Percentiles rank a stretch among this genome's conserved stretches.
phyloP scores from a whole-genome alignment of 2,113 vertebrate genomes.

The Gavia stellata region DNA sequence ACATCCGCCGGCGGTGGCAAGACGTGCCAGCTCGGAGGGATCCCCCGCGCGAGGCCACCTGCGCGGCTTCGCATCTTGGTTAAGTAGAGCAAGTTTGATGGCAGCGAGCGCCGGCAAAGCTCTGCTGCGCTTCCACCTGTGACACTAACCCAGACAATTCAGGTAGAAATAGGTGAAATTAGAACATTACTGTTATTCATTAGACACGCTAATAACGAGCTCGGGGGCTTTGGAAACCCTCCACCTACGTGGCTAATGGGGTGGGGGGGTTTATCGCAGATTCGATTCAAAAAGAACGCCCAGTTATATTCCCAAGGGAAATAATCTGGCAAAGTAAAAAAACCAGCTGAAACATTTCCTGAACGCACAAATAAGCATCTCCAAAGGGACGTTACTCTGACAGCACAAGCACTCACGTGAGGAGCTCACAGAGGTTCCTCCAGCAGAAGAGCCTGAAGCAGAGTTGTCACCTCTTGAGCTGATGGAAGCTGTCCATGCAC shows the following conservation, averaged over 20 bases:
- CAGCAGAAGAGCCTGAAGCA: neutral
- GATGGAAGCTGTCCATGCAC: neutral
- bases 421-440: neutral
- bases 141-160: neutral
- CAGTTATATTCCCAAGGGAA: neutral
- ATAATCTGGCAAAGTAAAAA: neutral
- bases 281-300: fast-evolving
- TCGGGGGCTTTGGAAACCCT: neutral
- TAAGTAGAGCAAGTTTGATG: neutral
- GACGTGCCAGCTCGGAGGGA: fast-evolving
- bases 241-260: fast-evolving
- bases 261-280: too few species aligned
- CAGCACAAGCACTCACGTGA: neutral
- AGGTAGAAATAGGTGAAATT: fast-evolving
- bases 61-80: neutral
- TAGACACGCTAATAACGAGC: fast-evolving
- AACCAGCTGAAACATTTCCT: neutral
- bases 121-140: neutral
- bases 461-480: neutral
- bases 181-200: fast-evolving
- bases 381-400: neutral
- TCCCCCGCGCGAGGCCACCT: fast-evolving
- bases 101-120: neutral
- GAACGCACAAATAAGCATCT: neutral
- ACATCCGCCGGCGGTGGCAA: fast-evolving